Conservation (phyloP, 1,140 invertebrate species). For the Pomacea maculata region DNA sequence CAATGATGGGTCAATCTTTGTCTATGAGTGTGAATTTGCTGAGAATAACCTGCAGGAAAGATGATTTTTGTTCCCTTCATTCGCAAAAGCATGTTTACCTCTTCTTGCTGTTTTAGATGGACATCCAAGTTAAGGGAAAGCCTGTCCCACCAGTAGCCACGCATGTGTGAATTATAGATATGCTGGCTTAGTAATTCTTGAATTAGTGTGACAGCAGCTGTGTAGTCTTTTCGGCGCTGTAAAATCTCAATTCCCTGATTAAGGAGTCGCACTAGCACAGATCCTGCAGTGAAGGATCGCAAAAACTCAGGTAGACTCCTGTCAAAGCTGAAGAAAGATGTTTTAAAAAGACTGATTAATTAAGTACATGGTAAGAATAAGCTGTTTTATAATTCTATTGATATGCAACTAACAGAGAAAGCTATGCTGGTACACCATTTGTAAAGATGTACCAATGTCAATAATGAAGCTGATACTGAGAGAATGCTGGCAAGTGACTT, state of each 20-base stretch:
- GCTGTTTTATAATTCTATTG: too few species aligned
- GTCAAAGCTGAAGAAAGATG: conserved; percentile 50
- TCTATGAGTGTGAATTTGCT: neutral
- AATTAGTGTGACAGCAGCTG: conserved; percentile 66
- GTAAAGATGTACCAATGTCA: neutral
- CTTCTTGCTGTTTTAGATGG: conserved; percentile 67
- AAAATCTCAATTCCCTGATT: conserved; percentile 67
- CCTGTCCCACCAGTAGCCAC: conserved; percentile 70
- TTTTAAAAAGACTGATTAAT: neutral
- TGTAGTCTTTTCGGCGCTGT: conserved; percentile 66
- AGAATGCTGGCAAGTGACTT: too few species aligned
- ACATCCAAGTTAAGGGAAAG: conserved; percentile 68
- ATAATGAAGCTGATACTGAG: neutral
- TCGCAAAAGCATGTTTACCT: conserved; percentile 41
- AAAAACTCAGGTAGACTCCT: conserved; percentile 64
- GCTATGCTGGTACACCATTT: neutral
- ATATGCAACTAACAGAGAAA: too few species aligned
- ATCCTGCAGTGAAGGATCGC: conserved; percentile 66
- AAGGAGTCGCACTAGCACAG: conserved; percentile 64
- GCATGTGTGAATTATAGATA: conserved; percentile 63
- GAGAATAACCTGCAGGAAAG: neutral
- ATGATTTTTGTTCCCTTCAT: too few species aligned
- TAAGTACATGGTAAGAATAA: too few species aligned
- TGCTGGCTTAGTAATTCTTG: conserved; percentile 65
- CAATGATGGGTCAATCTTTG: too few species aligned